Evolutionary conservation across 2,113 vertebrate species (phyloP), one percentile per base, ranked within the genome.

Genomic region (Oryzias curvinotus): DNA sequence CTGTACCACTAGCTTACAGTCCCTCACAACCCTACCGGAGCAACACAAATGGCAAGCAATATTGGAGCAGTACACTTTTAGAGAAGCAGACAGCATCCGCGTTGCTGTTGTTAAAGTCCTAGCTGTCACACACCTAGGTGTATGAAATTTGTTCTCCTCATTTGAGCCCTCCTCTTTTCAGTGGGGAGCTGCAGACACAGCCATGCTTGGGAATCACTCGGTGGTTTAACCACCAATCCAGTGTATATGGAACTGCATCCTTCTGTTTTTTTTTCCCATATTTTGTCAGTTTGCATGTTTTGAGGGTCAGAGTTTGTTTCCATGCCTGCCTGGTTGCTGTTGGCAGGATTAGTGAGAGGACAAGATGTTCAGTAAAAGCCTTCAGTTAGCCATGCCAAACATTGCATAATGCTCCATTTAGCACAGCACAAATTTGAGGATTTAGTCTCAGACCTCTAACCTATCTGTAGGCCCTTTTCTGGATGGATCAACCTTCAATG

Each of bases 301-400:
- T 52, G 50, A 70, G 74, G 80, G 80, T 83, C 74, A 82, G 76
- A 71, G 73, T 85, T 73, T 80, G 73, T 78, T 86, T 85, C 71
- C 68, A 51, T 85, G 80, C 79, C 83, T 78, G 77, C 85, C 84
- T 82, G 71, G 71, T 85, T 65, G 75, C 73, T 90, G 65, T 84
- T 91, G 90, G 90, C 89, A 87, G 83, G 88, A 88, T 90, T 86
- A 88, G 74, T 68, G 47, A 73, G 81, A 63, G 83, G 82, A 89
- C 89, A 90, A 90, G 81, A 90, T 91, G 88, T 91, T 85, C 84
- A 78, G 71, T 85, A 82, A 90, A 88, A 86, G 65, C 80, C 80
- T 71, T 65, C 72, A 64, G 80, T 85, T 83, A 64, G 74, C 59
- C 4, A 69, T 59, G 82, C 83, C 89, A 89, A 85, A 73, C 78